Evolutionary conservation across 2,797 vertebrate species (phyloP).

Genomic region (Distichodus sexfasciatus): DNA sequence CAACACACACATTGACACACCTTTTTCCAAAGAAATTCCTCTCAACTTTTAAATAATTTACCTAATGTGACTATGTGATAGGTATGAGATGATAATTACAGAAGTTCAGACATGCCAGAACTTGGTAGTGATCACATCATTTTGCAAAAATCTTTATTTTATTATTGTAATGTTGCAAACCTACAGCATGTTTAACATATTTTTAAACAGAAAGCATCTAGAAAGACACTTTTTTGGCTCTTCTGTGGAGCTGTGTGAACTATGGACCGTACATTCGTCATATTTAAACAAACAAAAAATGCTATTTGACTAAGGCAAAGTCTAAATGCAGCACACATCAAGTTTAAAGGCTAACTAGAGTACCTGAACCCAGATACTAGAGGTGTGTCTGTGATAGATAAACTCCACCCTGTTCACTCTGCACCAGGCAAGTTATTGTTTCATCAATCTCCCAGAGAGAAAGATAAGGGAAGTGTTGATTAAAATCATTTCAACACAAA

Average conservation of each 20-base stretch:
- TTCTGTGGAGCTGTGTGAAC: neutral
- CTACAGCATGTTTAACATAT: neutral
- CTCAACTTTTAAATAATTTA: too few relatives aligned
- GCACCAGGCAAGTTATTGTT: slow-evolving; percentile 17
- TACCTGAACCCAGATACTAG: neutral
- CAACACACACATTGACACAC: too few relatives aligned
- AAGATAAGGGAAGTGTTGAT: neutral
- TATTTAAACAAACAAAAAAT: neutral
- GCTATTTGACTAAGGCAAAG: too few relatives aligned
- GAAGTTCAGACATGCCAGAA: too few relatives aligned
- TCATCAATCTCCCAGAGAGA: slow-evolving; percentile 7
- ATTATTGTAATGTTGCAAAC: slow-evolving; percentile 2
- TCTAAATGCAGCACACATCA: slow-evolving; percentile 26
- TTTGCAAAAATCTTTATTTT: too few relatives aligned
- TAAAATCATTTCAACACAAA: neutral
- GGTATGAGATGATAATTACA: too few relatives aligned
- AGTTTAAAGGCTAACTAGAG: neutral
- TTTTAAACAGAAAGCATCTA: neutral
- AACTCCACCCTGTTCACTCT: slow-evolving; percentile 18
- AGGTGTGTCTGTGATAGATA: neutral
- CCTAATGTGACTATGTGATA: too few relatives aligned
- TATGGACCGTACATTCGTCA: neutral
- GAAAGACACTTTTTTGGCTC: neutral
- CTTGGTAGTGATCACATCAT: too few relatives aligned
- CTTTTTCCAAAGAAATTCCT: too few relatives aligned